phyloP scores from a whole-genome alignment of 2,888 invertebrate genomes.

The Xanthia togata region DNA sequence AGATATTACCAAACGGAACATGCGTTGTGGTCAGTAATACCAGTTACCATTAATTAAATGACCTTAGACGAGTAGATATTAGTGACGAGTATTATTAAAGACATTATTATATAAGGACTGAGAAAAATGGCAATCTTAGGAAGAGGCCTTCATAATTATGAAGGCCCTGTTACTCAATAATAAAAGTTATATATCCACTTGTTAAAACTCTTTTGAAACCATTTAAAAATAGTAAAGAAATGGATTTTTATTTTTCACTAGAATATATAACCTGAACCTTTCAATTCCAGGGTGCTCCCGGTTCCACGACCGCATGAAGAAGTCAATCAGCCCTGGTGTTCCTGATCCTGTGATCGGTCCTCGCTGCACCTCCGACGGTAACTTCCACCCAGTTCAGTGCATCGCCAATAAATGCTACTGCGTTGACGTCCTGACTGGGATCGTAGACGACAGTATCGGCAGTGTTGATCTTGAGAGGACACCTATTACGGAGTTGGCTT shows the following conservation, averaged over 20 bases:
- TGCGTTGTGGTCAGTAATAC: constrained; percentile 90
- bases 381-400: constrained; percentile 93
- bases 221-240: no score
- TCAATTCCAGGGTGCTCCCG: constrained; percentile 90
- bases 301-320: constrained; percentile 85
- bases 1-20: constrained; percentile 78
- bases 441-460: constrained; percentile 70
- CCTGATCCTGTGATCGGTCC: constrained; percentile 83
- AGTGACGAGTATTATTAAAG: no score
- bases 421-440: constrained; percentile 89
- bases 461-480: constrained; percentile 77
- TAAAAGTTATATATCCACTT: no score
- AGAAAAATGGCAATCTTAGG: no score
- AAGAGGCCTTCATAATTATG: no score
- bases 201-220: no score
- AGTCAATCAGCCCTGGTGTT: constrained; percentile 80
- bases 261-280: not conserved
- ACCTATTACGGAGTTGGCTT: constrained; percentile 80
- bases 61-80: no score
- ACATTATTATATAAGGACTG: no score
- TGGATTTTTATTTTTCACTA: no score
- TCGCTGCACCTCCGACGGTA: constrained; percentile 92
- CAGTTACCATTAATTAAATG: not conserved
- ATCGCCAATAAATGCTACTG: constrained; percentile 91
- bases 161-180: no score